phyloP scores from a whole-genome alignment of 2,113 vertebrate species.

The Falco punctatus region DNA sequence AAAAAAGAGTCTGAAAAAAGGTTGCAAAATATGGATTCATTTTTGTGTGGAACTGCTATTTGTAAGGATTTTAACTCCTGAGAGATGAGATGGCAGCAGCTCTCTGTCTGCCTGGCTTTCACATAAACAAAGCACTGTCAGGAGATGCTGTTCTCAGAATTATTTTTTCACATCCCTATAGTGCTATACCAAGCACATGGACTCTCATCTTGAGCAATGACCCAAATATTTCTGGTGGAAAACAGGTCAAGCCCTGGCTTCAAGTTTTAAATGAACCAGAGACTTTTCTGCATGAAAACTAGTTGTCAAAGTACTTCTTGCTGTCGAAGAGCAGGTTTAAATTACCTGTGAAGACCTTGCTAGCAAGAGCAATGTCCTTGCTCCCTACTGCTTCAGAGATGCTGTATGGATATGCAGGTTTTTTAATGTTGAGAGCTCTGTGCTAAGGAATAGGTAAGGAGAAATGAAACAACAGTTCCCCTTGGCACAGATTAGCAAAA shows the following conservation, averaged over 20 bases:
- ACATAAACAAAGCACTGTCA: neutral
- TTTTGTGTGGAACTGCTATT: neutral
- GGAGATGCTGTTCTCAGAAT: neutral
- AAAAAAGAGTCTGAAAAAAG: neutral
- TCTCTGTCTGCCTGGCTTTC: neutral
- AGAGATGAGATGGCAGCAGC: neutral
- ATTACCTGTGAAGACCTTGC: neutral
- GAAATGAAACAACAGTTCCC: neutral
- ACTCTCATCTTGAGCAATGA: neutral
- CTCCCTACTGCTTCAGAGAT: neutral
- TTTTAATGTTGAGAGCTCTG: neutral
- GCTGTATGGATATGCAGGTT: neutral
- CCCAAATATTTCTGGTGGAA: neutral
- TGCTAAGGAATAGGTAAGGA: neutral
- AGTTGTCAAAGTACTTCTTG: neutral
- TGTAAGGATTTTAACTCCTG: neutral
- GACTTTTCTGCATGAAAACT: neutral
- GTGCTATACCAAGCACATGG: accelerated
- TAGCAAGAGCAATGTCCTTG: neutral
- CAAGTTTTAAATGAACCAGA: neutral
- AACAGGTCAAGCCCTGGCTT: neutral
- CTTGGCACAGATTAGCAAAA: neutral
- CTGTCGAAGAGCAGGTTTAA: neutral
- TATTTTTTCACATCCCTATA: neutral
- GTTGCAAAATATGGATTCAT: neutral